Evolutionary conservation across 2,888 invertebrate species (phyloP).

Genomic region (Agriopis aurantiaria): DNA sequence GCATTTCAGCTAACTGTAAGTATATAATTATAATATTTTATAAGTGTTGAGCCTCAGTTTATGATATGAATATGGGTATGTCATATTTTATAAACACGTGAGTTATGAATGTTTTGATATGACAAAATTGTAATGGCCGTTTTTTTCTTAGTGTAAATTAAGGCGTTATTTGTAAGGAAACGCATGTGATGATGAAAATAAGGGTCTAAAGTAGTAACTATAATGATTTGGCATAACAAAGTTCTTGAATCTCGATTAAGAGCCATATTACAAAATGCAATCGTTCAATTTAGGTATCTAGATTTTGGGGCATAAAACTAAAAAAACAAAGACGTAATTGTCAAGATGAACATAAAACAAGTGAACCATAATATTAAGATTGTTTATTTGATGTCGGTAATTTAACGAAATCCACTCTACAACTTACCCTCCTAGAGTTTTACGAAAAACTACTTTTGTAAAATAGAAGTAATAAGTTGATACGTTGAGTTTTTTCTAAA

Average conservation of each 20-base stretch:
- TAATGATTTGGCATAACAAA: slow-evolving; percentile 74
- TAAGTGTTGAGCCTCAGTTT: slow-evolving; percentile 53
- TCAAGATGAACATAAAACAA: no score
- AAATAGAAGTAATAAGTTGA: no score
- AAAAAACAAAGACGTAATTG: background rate
- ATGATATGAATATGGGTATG: slow-evolving; percentile 20
- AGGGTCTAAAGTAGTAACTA: slow-evolving; percentile 78
- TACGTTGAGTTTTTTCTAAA: no score
- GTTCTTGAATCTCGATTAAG: slow-evolving; percentile 56
- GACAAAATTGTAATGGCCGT: slow-evolving; percentile 41
- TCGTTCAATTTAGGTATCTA: no score
- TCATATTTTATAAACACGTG: background rate
- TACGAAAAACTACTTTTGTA: no score
- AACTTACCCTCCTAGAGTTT: no score
- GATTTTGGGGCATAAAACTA: background rate
- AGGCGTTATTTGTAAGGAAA: slow-evolving; percentile 70
- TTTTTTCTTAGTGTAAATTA: slow-evolving; percentile 43
- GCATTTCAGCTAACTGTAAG: slow-evolving; percentile 51
- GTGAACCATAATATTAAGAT: no score
- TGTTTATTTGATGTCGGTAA: no score
- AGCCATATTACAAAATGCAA: no score
- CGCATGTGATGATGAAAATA: slow-evolving; percentile 82
- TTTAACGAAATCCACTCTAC: no score
- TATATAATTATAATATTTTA: slow-evolving; percentile 60
- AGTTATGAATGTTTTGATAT: slow-evolving; percentile 25